Base-by-base conservation (phyloP, 1,140 invertebrate genomes). In the Brachystomella parvula region DNA sequence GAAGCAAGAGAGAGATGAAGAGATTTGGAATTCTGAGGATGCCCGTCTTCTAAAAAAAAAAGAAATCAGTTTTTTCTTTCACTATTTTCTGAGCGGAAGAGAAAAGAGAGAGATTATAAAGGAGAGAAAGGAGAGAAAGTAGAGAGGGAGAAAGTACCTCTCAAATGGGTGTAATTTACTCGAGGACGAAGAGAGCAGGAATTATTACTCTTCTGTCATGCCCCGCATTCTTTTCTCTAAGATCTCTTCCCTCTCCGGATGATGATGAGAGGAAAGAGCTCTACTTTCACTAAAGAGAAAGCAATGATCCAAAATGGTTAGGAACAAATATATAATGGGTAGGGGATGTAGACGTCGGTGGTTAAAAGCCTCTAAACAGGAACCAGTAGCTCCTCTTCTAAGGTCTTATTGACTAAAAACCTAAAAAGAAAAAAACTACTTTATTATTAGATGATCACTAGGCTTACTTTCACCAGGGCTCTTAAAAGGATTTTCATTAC, bases 91-190 rank as follows among this genome's bases (percentile, higher is more conserved):
- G 17, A 33, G 57, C 31, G 28, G 57, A 33, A 53, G 49, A 53
- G 49, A 6, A 3, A 3, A 53, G 49, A 24, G 49, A 53, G 24
- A 53, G 49, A 53, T 53, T 53, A 53, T 53, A 53, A 53, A 24
- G 49, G 49, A 53, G 49, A 53, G 9, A 9, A 3, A 3, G 24
- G 49, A 24, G 49, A 53, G 24, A 53, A 24, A 53, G 12, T 53
- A 53, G 12, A 53, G 24, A 24, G 49, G 49, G 49, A 53, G 9
- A 9, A 29, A 32, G 53, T 47, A 47, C 24, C 63, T 49, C 53
- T 64, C 63, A 64, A 64, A 64, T 64, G 63, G 63, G 47, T 57
- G 49, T 64, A 64, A 64, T 64, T 64, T 64, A 64, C 47, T 64
- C 49, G 47, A 60, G 12, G 58, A 32, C 21, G 29, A 29, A 59